Evolutionary conservation across 2,888 invertebrate species (phyloP).

Genomic region (Meiosimyza decipiens): DNA sequence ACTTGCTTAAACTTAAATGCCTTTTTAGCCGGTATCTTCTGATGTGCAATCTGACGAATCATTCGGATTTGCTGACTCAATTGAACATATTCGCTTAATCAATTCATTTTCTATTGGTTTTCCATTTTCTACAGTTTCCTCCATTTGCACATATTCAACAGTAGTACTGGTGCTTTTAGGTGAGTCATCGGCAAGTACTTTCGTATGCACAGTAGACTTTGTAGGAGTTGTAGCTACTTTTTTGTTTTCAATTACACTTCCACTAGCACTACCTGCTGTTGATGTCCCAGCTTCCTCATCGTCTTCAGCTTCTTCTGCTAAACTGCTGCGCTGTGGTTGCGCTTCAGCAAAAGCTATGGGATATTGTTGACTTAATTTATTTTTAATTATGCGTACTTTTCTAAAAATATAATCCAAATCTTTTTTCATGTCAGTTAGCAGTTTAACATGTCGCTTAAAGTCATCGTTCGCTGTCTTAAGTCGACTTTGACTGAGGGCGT

Average conservation of each 20-base stretch:
- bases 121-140: conserved; percentile 65
- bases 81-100: conserved; percentile 69
- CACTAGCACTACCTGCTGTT: conserved; percentile 44
- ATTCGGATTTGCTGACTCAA: conserved; percentile 74
- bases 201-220: conserved; percentile 30
- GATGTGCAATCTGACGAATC: conserved; percentile 76
- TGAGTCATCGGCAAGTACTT: neutral
- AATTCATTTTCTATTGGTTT: conserved; percentile 64
- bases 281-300: conserved; percentile 48
- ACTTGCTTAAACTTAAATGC: neutral
- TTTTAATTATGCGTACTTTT: conserved; percentile 85
- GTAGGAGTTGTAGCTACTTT: conserved; percentile 55
- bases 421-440: conserved; percentile 90
- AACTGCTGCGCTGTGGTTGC: conserved; percentile 65
- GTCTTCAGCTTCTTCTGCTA: conserved; percentile 68
- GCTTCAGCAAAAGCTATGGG: conserved; percentile 76
- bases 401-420: conserved; percentile 95
- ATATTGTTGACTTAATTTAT: conserved; percentile 80
- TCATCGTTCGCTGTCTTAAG: conserved; percentile 87
- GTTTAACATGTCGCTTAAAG: conserved; percentile 89
- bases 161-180: conserved; percentile 51
- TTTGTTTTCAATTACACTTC: conserved; percentile 49
- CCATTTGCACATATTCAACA: conserved; percentile 67
- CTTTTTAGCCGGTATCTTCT: conserved; percentile 68
- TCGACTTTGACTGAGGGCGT: conserved; percentile 89